phyloP scores from a whole-genome alignment of 2,797 vertebrate species.

The Poecilia wingei region DNA sequence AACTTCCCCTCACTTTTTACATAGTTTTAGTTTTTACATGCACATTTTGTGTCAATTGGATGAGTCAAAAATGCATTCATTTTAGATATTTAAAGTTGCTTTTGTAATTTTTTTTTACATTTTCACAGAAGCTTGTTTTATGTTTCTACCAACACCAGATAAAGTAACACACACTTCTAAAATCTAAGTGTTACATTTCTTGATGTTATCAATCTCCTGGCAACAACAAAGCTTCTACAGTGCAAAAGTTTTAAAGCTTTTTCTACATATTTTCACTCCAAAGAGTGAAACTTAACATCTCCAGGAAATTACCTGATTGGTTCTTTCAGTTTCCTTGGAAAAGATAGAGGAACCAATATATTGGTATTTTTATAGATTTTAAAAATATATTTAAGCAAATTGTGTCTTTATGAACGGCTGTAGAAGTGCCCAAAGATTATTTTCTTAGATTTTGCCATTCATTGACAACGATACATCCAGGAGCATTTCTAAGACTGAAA shows the following conservation, averaged over 20 bases:
- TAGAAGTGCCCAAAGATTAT: neutral
- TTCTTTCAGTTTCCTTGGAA: neutral
- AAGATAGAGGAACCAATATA: no score
- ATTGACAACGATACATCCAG: neutral
- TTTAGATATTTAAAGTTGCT: neutral
- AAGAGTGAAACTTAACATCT: neutral
- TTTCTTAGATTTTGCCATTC: neutral
- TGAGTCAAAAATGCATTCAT: neutral
- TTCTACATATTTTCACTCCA: neutral
- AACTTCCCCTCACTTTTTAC: neutral
- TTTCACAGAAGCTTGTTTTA: neutral
- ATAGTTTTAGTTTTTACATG: neutral
- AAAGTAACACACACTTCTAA: neutral
- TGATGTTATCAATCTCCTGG: neutral
- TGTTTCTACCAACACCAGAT: neutral
- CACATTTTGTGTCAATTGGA: neutral
- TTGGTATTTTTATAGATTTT: neutral
- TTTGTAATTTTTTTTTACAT: neutral
- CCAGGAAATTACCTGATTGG: neutral
- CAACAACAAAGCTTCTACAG: neutral
- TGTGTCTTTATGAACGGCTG: neutral
- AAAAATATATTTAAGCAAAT: neutral
- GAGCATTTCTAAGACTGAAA: neutral
- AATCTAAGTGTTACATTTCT: neutral
- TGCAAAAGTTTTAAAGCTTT: neutral